Evolutionary conservation across 2,888 invertebrate genomes (phyloP), one percentile per base, ranked within the genome.

Genomic region (Corythucha ciliata): DNA sequence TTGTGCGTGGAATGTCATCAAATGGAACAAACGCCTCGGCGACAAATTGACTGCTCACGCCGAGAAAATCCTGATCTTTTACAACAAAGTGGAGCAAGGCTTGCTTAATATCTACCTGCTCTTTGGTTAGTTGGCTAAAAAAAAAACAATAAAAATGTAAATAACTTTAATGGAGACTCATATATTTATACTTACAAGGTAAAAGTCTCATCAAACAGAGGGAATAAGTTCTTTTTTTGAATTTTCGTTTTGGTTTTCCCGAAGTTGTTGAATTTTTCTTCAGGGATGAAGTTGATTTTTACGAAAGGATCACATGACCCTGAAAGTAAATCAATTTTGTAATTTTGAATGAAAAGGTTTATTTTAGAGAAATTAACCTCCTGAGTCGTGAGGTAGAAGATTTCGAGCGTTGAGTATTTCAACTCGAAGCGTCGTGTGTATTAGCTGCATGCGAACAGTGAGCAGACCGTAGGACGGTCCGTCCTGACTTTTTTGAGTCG

Each of bases 11-110:
- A 60, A 90, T 76, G 63, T 86, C 83, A 56, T 74, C 76, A 69
- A 96, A 83, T 61, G 83, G 78, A 26, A 94, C 67, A 69, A 88
- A 94, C 33, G 90, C 88, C 70, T 97, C 97, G 7, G 93, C 94
- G 59, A 96, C 83, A 71, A 94, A 94, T 65, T 91, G 89, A 68
- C 91, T 92, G 62, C 81, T 80, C 67, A 91, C 79, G 47, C 89
- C 84, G 68, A 94, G 79, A 69, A 93, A 80, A 69, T 97, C 96
- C 68, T 92, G 91, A 70, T 97, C 97, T 73, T 97, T 97, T 12
- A 97, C 77, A 58, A 90, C 85, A 65, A 98, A 87, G 58, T 87
- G 77, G 51, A 97, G 68, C 58, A 92, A 70, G 0, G 80, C 90
- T 60, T 86, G 79, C 29, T 77, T 65, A 6, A 74, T 63, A 29